These are phyloP conservation scores for Dipodomys merriami DNA, from an alignment of 2,113 vertebrate genomes.

Conservation along the genomic window DNA sequence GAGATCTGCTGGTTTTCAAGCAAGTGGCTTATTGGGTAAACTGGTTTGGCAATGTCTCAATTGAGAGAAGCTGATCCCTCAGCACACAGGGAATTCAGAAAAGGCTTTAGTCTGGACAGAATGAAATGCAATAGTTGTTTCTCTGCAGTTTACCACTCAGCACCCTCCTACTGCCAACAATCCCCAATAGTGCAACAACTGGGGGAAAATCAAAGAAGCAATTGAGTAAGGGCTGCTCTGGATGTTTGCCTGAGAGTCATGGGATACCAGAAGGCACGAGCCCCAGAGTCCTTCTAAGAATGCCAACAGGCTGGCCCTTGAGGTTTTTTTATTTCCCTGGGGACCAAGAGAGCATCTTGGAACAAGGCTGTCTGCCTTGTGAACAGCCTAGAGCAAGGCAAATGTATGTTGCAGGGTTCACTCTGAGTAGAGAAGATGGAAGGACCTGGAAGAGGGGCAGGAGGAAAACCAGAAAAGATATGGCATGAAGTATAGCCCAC, in stretches of 20 bases:
- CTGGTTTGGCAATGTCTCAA: neutral
- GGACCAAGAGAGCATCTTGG: neutral
- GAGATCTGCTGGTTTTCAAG: neutral
- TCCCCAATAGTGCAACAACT: slow-evolving; percentile 38
- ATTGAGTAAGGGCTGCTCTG: slow-evolving; percentile 59
- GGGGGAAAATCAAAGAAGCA: slow-evolving; percentile 65
- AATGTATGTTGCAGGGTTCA: neutral
- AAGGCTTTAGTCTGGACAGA: slow-evolving; percentile 22
- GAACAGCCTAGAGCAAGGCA: neutral
- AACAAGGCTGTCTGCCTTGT: neutral
- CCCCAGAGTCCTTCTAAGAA: slow-evolving; percentile 50
- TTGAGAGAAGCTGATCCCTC: neutral
- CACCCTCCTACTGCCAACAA: slow-evolving; percentile 45
- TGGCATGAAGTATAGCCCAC: too few species aligned
- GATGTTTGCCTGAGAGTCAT: slow-evolving; percentile 54
- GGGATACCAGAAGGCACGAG: slow-evolving; percentile 55
- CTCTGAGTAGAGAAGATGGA: neutral
- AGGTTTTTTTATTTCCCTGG: slow-evolving; percentile 54
- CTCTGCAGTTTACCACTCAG: neutral
- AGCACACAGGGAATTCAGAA: neutral
- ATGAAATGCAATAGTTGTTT: neutral
- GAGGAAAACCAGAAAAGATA: neutral
- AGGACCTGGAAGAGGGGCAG: neutral
- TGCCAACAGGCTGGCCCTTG: slow-evolving; percentile 29
- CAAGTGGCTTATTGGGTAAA: neutral